Percentiles rank a stretch among this genome's conserved stretches.
Evolutionary conservation across 2,113 vertebrate species (phyloP).

Genomic region (Carollia perspicillata): DNA sequence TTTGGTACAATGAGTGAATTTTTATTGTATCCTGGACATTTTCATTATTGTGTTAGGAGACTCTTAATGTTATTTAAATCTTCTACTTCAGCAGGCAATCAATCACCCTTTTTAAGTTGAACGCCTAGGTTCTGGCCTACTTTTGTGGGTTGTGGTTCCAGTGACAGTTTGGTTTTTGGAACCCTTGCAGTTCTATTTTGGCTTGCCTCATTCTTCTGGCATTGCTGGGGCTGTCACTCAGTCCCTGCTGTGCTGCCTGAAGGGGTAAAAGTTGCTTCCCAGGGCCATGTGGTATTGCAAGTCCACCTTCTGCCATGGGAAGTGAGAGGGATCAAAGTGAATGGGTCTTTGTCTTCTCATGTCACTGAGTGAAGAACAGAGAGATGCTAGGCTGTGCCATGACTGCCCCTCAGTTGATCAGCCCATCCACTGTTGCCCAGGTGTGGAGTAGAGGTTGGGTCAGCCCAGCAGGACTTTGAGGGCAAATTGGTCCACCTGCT

Average conservation of each 20-base stretch:
- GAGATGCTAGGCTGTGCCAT: neutral
- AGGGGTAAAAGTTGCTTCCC: neutral
- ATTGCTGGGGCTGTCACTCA: neutral
- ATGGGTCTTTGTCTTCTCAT: neutral
- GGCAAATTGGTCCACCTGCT: neutral
- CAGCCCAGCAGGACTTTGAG: neutral
- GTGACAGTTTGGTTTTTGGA: neutral
- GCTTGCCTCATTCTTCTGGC: neutral
- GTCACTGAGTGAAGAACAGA: neutral
- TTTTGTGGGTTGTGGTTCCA: neutral
- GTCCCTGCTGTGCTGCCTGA: neutral
- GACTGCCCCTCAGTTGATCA: neutral
- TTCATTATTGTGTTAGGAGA: neutral
- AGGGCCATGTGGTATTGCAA: neutral
- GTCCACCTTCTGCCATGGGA: neutral
- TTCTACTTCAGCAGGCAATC: neutral
- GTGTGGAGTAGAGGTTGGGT: neutral
- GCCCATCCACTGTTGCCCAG: neutral
- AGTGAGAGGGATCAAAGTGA: no score
- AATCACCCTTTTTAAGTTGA: neutral
- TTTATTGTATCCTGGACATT: neutral
- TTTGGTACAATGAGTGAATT: neutral
- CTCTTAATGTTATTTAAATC: neutral
- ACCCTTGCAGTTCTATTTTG: neutral
- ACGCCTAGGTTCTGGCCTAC: neutral